phyloP scores from a whole-genome alignment of 2,113 vertebrate species.

The Ammodytes dubius region DNA sequence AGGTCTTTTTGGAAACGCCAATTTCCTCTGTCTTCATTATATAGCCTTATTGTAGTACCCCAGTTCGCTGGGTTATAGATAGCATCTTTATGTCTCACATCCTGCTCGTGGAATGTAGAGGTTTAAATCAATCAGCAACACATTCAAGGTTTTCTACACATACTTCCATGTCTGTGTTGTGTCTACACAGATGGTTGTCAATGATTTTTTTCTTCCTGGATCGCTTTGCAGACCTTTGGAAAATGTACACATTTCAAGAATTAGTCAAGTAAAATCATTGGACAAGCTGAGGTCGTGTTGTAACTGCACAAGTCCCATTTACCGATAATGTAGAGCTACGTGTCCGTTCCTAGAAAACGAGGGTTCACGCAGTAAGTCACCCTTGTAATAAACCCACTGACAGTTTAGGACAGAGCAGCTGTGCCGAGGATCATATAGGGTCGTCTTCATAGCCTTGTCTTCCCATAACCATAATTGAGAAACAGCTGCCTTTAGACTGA shows the following conservation, averaged over 20 bases:
- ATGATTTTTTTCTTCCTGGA: conserved; percentile 38
- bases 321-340: conserved; percentile 26
- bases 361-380: conserved; percentile 23
- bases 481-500: conserved; percentile 75
- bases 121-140: conserved; percentile 56
- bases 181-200: conserved; percentile 21
- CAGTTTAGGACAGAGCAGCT: conserved; percentile 63
- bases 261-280: conserved; percentile 10
- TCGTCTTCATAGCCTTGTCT: conserved; percentile 60
- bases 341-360: conserved; percentile 40
- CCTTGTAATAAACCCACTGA: conserved; percentile 54
- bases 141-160: conserved; percentile 45
- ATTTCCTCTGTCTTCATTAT: conserved; percentile 62
- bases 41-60: conserved; percentile 54
- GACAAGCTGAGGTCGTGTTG: not conserved
- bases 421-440: conserved; percentile 46
- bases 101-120: conserved; percentile 57
- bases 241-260: conserved; percentile 7
- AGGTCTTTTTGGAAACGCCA: conserved; percentile 52
- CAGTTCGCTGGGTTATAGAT: conserved; percentile 49
- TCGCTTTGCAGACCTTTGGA: not conserved
- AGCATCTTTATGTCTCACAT: conserved; percentile 48
- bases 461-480: conserved; percentile 74
- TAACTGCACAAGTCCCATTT: conserved; percentile 15
- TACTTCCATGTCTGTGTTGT: conserved; percentile 27